These are phyloP conservation scores for Xyrauchen texanus DNA, from an alignment of 2,113 vertebrate genomes.

Conservation along the genomic window DNA sequence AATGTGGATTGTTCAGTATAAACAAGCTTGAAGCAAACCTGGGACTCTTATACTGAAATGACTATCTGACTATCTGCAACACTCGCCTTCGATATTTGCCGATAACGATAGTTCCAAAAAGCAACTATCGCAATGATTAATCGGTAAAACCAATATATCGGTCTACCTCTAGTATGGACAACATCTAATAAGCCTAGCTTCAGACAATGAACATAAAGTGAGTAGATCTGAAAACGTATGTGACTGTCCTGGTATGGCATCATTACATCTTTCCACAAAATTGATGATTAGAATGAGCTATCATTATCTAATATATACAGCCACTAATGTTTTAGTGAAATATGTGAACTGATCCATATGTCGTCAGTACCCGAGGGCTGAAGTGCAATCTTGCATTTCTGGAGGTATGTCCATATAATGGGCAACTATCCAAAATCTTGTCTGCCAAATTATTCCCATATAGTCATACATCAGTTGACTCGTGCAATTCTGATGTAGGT, in stretches of 20 bases:
- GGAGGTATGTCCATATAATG: constrained; percentile 30
- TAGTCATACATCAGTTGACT: constrained; percentile 38
- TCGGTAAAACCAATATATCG: too few relatives aligned
- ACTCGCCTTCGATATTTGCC: too few relatives aligned
- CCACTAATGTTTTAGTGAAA: constrained; percentile 34
- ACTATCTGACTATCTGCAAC: too few relatives aligned
- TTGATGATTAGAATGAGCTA: constrained; percentile 45
- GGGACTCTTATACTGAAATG: too few relatives aligned
- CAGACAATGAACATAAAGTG: constrained; percentile 33
- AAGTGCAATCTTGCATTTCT: constrained; percentile 48
- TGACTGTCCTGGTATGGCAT: constrained; percentile 18
- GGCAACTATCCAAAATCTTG: constrained; percentile 47
- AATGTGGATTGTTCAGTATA: too few relatives aligned
- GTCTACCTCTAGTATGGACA: neutral
- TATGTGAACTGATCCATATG: constrained; percentile 39
- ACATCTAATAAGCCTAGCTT: constrained; percentile 31
- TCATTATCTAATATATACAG: constrained; percentile 40
- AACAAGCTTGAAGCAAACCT: too few relatives aligned
- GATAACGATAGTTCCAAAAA: too few relatives aligned
- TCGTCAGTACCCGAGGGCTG: constrained; percentile 10
- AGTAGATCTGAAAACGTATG: constrained; percentile 29
- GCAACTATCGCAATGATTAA: too few relatives aligned
- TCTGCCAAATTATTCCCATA: constrained; percentile 39
- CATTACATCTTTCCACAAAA: constrained; percentile 45
- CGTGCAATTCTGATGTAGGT: constrained; percentile 33